A percentile compares a stretch with the other conserved stretches of the same genome.
These are phyloP conservation scores for Epizoanthus ramosus DNA, from an alignment of 92 coral and sea anemone species.

Conservation along the genomic window DNA sequence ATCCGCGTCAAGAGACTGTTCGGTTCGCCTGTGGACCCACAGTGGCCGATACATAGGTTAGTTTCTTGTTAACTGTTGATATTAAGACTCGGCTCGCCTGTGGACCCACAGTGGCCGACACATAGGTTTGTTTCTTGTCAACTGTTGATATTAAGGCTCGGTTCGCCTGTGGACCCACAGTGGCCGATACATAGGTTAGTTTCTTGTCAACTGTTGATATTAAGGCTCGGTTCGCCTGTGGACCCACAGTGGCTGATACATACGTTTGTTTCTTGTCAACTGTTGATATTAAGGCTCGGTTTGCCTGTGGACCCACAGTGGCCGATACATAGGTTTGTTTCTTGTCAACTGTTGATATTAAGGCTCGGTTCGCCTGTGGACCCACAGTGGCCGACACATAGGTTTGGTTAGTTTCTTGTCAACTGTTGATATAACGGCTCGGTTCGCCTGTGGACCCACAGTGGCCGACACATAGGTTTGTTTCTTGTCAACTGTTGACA, in stretches of 20 bases:
- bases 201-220: constrained; percentile 27
- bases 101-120: constrained; percentile 83
- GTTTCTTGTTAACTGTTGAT: constrained; percentile 30
- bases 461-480: constrained; percentile 81
- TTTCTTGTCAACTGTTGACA: constrained; percentile 27
- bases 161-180: constrained; percentile 83
- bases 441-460: constrained; percentile 83
- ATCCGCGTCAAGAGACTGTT: constrained; percentile 84
- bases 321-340: constrained; percentile 78
- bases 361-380: constrained; percentile 91
- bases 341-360: constrained; percentile 47
- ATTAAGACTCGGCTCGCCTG: constrained; percentile 85
- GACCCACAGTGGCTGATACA: constrained; percentile 73
- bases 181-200: constrained; percentile 82
- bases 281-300: constrained; percentile 79
- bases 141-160: constrained; percentile 73
- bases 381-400: constrained; percentile 71
- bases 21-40: constrained; percentile 89
- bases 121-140: constrained; percentile 57
- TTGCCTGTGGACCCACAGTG: constrained; percentile 82
- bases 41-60: constrained; percentile 83
- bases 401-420: constrained; percentile 69
- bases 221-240: constrained; percentile 91
- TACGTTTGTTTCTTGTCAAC: constrained; percentile 69
- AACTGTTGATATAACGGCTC: constrained; percentile 76